phyloP scores from a whole-genome alignment of 2,888 invertebrate species.

The Amphimallon solstitiale region DNA sequence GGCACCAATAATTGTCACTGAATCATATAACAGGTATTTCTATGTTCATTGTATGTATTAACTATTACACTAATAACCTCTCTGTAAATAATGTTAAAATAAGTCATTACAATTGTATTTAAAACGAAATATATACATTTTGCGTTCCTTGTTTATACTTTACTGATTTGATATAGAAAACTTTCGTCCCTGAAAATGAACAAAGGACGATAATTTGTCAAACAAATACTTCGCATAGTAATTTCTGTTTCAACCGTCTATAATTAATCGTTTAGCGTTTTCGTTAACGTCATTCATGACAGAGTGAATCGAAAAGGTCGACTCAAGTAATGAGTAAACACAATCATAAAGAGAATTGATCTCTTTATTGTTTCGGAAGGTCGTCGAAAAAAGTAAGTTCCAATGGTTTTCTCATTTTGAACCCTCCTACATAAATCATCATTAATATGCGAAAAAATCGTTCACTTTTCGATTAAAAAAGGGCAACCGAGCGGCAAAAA shows the following conservation, averaged over 20 bases:
- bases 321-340: conserved; percentile 20
- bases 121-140: too few relatives aligned
- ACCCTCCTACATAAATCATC: conserved; percentile 26
- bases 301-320: conserved; percentile 3
- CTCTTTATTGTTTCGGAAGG: conserved; percentile 26
- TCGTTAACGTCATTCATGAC: conserved; percentile 1
- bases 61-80: too few relatives aligned
- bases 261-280: not conserved
- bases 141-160: too few relatives aligned
- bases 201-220: conserved; percentile 11
- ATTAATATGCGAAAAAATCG: conserved; percentile 29
- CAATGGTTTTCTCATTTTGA: conserved; percentile 3
- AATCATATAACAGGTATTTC: too few relatives aligned
- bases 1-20: too few relatives aligned
- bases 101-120: too few relatives aligned
- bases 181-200: too few relatives aligned
- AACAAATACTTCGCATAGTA: not conserved
- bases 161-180: too few relatives aligned
- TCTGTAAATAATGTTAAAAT: too few relatives aligned
- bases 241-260: not conserved
- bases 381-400: conserved; percentile 13
- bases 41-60: too few relatives aligned
- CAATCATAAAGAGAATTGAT: conserved; percentile 19
- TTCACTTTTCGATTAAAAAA: conserved; percentile 30
- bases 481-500: conserved; percentile 21